These are phyloP conservation scores for Aradophagus sp. DNA, from an alignment of 1,140 invertebrate species.

Conservation along the genomic window DNA sequence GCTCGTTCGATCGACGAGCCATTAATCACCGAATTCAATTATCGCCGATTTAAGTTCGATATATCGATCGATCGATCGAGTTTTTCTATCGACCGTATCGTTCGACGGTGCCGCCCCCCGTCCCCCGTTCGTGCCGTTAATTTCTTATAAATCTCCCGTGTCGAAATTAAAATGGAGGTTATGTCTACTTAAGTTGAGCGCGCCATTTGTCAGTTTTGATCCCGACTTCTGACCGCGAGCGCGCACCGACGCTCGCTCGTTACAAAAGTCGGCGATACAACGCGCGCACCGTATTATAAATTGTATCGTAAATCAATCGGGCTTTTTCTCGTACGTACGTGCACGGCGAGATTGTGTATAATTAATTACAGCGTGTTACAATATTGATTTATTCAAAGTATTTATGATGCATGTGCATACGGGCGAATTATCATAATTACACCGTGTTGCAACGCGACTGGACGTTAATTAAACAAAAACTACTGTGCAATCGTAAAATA, in stretches of 20 bases:
- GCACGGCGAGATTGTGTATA: slow-evolving; percentile 30
- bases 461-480: slow-evolving; percentile 53
- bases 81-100: too few relatives aligned
- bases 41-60: too few relatives aligned
- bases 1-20: too few relatives aligned
- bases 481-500: slow-evolving; percentile 50
- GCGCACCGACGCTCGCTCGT: slow-evolving; percentile 19
- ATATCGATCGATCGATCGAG: too few relatives aligned
- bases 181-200: slow-evolving; percentile 25
- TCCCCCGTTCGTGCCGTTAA: too few relatives aligned
- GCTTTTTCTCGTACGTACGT: slow-evolving; percentile 13
- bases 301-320: slow-evolving; percentile 48
- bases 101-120: too few relatives aligned
- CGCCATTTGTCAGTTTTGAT: slow-evolving; percentile 44
- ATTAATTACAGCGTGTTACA: slow-evolving; percentile 53
- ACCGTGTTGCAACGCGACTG: slow-evolving; percentile 40
- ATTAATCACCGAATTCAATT: too few relatives aligned
- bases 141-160: slow-evolving; percentile 19
- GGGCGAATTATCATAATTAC: slow-evolving; percentile 52
- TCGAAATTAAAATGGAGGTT: slow-evolving; percentile 39
- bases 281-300: slow-evolving; percentile 26
- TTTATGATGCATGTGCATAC: slow-evolving; percentile 46
- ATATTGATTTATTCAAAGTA: slow-evolving; percentile 55
- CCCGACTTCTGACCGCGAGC: slow-evolving; percentile 20
- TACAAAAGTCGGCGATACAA: slow-evolving; percentile 5